Base-by-base conservation (phyloP, 1,140 invertebrate species). In the Andrena cerasifolii region DNA sequence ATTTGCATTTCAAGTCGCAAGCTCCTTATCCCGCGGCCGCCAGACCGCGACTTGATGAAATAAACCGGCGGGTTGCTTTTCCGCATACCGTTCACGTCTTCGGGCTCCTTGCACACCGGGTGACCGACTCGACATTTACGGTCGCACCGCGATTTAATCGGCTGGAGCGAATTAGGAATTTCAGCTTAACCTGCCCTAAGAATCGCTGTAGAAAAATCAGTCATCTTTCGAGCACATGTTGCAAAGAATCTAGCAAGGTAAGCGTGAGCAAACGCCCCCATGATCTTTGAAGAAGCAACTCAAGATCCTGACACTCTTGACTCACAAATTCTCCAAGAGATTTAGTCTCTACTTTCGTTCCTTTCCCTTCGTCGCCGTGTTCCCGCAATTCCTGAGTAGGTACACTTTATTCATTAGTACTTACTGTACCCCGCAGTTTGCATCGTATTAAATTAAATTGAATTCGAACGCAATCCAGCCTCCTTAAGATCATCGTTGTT, bases 1-100 rank as follows among this genome's bases (percentile, higher is more conserved):
- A 86, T 86, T 84, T 87, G 70, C 82, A 86, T 86, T 78, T 76
- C 61, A 36, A 54, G 65, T 28, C 58, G 63, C n/a, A 58, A 72
- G 65, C 67, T 73, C 66, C 72, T 77, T 82, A 56, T 61, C 71
- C 53, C 4, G 3, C 47, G 49, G 18, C 36, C 26, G 24, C 31
- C 49, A 66, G 65, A 26, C 67, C 53, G 45, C 72, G 47, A 40
- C 72, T 81, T 67, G 78, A 67, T 68, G 53, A 58, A 81, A 85
- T 80, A 78, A 84, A 78, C 82, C 54, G 62, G 43, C 66, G 40
- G 47, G 54, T 56, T 73, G 68, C 45, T 72, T 59, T 72, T 71
- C 47, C 53, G 72, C 83, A 68, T 79, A 75, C 33, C 65, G 21
- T 36, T 49, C 45, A 53, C 51, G 12, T 58, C 47, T 36, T 31